Percentiles rank a stretch among this genome's conserved stretches.
These are phyloP conservation scores for Holacanthus passer DNA, from an alignment of 2,113 vertebrate genomes.

Conservation along the genomic window DNA sequence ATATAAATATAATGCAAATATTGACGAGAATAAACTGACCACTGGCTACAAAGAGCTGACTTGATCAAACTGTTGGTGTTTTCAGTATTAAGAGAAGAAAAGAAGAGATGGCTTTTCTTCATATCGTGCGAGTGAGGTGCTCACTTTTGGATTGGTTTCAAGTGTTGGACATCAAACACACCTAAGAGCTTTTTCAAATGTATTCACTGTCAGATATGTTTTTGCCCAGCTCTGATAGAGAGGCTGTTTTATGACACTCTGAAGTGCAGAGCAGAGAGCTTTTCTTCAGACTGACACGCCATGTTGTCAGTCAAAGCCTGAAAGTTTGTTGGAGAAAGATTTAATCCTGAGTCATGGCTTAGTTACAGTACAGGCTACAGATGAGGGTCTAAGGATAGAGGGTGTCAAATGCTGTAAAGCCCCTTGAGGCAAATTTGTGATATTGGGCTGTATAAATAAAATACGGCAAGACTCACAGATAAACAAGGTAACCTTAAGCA, in stretches of 20 bases:
- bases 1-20: conserved; percentile 12
- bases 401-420: not conserved
- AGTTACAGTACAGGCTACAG: not conserved
- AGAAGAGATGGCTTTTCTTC: conserved; percentile 3
- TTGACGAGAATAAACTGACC: not conserved
- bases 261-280: conserved; percentile 42
- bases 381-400: not conserved
- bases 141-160: conserved; percentile 51
- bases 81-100: conserved; percentile 27
- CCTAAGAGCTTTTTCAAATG: conserved; percentile 56
- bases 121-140: conserved; percentile 28
- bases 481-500: conserved; percentile 3
- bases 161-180: conserved; percentile 61
- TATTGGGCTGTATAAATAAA: not conserved
- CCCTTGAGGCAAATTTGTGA: not conserved
- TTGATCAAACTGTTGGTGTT: conserved; percentile 5
- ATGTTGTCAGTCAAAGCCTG: conserved; percentile 52
- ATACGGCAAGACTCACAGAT: not conserved
- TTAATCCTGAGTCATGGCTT: conserved; percentile 28
- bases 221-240: conserved; percentile 50
- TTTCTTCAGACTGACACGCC: conserved; percentile 49
- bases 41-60: conserved; percentile 7
- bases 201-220: conserved; percentile 69
- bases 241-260: conserved; percentile 34
- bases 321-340: conserved; percentile 42